Conservation (phyloP, 2,888 invertebrate species). For the Hoplodrina ambigua region DNA sequence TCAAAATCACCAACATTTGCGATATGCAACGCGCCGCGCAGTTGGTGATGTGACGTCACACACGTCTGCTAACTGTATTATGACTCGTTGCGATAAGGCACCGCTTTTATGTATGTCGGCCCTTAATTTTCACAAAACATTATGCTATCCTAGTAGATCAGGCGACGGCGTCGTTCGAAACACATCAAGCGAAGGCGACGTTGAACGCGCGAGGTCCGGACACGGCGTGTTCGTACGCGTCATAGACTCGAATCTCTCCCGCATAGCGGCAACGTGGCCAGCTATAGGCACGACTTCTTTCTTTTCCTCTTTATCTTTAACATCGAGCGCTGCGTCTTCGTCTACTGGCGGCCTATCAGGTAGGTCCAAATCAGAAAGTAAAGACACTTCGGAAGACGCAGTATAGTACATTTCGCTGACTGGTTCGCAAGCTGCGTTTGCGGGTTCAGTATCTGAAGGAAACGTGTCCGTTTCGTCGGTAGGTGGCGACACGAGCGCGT, state of each 20-base stretch:
- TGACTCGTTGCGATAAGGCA: no score
- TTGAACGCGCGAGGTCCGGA: conserved; percentile 76
- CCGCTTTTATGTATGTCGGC: no score
- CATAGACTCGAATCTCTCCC: conserved; percentile 88
- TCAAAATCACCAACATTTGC: no score
- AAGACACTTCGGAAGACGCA: conserved; percentile 84
- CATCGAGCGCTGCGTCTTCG: conserved; percentile 60
- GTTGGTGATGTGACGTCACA: not conserved
- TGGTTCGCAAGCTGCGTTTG: conserved; percentile 70
- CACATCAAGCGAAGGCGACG: conserved; percentile 78
- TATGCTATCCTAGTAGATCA: conserved; percentile 70
- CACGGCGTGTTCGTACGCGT: conserved; percentile 85
- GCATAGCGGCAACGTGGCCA: conserved; percentile 89
- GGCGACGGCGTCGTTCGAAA: conserved; percentile 82
- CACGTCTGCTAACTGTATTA: not conserved
- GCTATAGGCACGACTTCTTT: conserved; percentile 79
- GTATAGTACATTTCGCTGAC: conserved; percentile 85
- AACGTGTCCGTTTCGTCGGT: conserved; percentile 67
- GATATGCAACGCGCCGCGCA: no score
- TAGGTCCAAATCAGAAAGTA: conserved; percentile 79
- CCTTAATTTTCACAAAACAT: not conserved
- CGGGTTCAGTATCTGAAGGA: conserved; percentile 71
- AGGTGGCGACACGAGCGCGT: conserved; percentile 73
- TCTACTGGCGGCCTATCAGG: conserved; percentile 66
- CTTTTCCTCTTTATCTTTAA: conserved; percentile 69